phyloP scores from a whole-genome alignment of 1,140 invertebrate species.

The Macrosteles quadrilineatus region DNA sequence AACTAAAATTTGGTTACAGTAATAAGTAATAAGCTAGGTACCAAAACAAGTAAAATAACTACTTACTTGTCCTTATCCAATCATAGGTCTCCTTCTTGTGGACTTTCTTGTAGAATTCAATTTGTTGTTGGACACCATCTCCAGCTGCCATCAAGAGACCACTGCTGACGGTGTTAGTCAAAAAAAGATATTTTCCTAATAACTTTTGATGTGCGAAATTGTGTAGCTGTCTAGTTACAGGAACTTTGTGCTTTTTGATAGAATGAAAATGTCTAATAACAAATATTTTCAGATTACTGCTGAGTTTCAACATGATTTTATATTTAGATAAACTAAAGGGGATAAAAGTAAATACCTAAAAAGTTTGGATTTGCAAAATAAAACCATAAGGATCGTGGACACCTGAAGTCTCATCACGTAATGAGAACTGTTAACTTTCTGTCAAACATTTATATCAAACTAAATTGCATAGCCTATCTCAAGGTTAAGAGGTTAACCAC shows the following conservation, averaged over 20 bases:
- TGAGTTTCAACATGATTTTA: constrained; percentile 1
- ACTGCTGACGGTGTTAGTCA: constrained; percentile 67
- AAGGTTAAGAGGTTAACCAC: no score
- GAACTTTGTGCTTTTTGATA: background rate
- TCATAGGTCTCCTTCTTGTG: constrained; percentile 54
- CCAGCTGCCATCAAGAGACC: constrained; percentile 67
- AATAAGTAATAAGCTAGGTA: no score
- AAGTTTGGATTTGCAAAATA: no score
- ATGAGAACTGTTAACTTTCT: no score
- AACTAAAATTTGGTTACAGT: no score
- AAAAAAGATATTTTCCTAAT: constrained; percentile 63
- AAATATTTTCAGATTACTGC: constrained; percentile 11
- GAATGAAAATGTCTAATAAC: constrained; percentile 5
- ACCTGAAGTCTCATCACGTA: no score
- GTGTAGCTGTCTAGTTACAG: background rate
- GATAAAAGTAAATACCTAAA: no score
- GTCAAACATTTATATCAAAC: no score
- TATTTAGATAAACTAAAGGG: background rate
- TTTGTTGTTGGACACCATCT: constrained; percentile 65
- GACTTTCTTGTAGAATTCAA: constrained; percentile 51
- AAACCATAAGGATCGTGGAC: no score
- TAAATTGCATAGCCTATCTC: no score
- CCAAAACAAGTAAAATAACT: no score
- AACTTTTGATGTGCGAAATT: constrained; percentile 21
- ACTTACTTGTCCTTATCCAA: constrained; percentile 55